These are phyloP conservation scores for Pachypeltis micranthus DNA, from an alignment of 1,140 invertebrate genomes.

Conservation along the genomic window DNA sequence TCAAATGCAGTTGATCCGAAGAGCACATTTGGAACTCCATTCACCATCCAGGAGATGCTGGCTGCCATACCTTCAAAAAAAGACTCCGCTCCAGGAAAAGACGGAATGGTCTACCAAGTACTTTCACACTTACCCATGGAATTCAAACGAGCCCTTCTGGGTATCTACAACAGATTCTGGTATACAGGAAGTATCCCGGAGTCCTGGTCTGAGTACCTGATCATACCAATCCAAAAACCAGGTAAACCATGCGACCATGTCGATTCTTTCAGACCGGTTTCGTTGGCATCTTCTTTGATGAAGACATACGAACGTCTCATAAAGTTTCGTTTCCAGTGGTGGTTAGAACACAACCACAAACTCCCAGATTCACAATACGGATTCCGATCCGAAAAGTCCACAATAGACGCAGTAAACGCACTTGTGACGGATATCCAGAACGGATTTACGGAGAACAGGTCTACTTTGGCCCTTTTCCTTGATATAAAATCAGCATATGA, in stretches of 20 bases:
- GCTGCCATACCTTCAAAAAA: background rate
- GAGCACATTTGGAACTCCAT: too few relatives aligned
- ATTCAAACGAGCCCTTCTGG: background rate
- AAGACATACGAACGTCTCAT: slow-evolving; percentile 7
- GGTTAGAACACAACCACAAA: background rate
- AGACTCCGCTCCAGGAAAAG: background rate
- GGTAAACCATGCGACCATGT: background rate
- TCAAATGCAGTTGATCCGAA: too few relatives aligned
- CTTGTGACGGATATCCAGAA: background rate
- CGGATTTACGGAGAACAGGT: background rate
- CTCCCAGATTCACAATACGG: background rate
- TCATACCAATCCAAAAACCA: slow-evolving; percentile 3
- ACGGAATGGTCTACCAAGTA: background rate
- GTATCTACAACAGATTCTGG: background rate
- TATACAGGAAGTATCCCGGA: background rate
- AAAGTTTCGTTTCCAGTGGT: slow-evolving; percentile 2
- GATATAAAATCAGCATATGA: background rate
- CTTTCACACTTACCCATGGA: background rate
- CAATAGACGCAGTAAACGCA: background rate
- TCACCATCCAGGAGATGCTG: background rate
- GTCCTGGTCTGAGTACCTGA: background rate
- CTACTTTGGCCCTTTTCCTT: background rate
- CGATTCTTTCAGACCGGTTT: slow-evolving; percentile 2
- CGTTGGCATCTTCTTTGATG: background rate
- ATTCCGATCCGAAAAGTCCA: background rate